Percentiles rank a stretch among this genome's conserved stretches.
Conservation (phyloP, 1,140 invertebrate genomes). For the Polypedilum vanderplanki region DNA sequence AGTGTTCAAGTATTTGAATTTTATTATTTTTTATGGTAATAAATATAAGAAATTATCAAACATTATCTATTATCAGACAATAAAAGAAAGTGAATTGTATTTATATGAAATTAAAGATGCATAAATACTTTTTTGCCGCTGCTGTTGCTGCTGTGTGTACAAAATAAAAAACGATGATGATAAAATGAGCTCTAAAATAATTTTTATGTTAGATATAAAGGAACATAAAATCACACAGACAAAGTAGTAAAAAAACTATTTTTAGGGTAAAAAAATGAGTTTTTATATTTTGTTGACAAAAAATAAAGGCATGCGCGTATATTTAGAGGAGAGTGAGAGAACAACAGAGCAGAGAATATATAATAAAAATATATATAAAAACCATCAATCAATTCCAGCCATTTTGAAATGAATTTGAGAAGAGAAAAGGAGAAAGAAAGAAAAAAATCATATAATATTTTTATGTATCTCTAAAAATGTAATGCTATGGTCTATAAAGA, state of each 20-base stretch:
- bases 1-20: too few species aligned
- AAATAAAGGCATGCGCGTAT: constrained; percentile 26
- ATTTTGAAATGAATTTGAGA: constrained; percentile 23
- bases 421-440: not conserved
- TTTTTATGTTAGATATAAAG: constrained; percentile 8
- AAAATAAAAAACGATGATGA: too few species aligned
- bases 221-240: constrained; percentile 17
- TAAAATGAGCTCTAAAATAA: too few species aligned
- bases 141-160: too few species aligned
- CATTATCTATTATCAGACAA: too few species aligned
- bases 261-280: constrained; percentile 21
- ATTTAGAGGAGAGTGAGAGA: not conserved
- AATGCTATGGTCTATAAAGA: not conserved
- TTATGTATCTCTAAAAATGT: constrained; percentile 16
- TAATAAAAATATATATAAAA: constrained; percentile 17
- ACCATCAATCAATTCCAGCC: constrained; percentile 28
- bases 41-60: too few species aligned
- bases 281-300: constrained; percentile 24
- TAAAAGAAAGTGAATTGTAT: too few species aligned
- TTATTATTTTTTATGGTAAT: too few species aligned
- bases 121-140: too few species aligned
- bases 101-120: too few species aligned
- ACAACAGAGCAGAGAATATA: not conserved
- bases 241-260: constrained; percentile 14
- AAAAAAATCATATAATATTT: not conserved